Percentiles rank a stretch among this genome's conserved stretches.
Evolutionary conservation across 2,113 vertebrate species (phyloP).

Genomic region (Spea multiplicata): DNA sequence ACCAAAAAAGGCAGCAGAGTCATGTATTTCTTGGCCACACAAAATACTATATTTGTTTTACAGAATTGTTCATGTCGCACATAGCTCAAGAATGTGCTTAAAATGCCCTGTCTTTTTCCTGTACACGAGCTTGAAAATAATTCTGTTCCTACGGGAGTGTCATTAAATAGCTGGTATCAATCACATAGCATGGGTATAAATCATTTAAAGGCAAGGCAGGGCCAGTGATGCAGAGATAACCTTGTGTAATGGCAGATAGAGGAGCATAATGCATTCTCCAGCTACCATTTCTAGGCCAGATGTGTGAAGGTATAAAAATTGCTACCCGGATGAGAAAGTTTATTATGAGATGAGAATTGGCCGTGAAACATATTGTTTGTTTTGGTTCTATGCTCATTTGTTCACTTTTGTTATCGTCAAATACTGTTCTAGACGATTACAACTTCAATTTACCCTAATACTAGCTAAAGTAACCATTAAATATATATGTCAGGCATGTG

Average conservation of each 20-base stretch:
- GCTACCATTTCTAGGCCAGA: constrained; percentile 38
- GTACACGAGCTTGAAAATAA: constrained; percentile 28
- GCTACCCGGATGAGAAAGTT: constrained; percentile 37
- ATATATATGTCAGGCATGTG: constrained; percentile 32
- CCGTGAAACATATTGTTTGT: constrained; percentile 45
- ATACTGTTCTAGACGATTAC: constrained; percentile 43
- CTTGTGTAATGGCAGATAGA: constrained; percentile 45
- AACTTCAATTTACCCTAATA: constrained; percentile 42
- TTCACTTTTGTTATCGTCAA: constrained; percentile 24
- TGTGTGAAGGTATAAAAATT: constrained; percentile 41
- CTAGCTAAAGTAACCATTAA: constrained; percentile 31
- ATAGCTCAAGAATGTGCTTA: too few species aligned
- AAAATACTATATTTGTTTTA: too few species aligned
- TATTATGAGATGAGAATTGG: constrained; percentile 48
- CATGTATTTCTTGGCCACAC: too few species aligned
- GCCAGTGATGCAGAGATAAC: constrained; percentile 45
- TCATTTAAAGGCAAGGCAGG: constrained; percentile 46
- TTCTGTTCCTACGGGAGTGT: constrained; percentile 35
- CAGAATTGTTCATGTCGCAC: too few species aligned
- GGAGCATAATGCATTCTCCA: constrained; percentile 37
- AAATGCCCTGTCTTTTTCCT: constrained; percentile 5
- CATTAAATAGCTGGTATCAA: constrained; percentile 45
- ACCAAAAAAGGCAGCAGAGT: too few species aligned
- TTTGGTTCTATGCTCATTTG: constrained; percentile 40
- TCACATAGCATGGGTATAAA: constrained; percentile 32